Evolutionary conservation across 2,113 vertebrate species (phyloP).

Genomic region (Vireo altiloquus): DNA sequence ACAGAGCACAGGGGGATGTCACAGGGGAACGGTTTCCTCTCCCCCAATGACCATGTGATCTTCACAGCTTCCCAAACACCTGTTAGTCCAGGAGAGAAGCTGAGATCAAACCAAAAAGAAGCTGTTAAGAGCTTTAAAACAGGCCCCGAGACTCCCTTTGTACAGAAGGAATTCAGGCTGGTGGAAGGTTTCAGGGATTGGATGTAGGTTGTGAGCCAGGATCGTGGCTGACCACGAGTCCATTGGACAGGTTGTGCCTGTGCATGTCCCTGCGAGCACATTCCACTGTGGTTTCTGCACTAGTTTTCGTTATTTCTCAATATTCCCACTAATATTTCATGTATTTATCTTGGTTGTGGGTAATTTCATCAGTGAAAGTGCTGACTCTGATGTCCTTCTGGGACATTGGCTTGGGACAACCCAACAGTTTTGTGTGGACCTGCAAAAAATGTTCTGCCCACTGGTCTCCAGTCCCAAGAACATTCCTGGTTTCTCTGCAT

Average conservation of each 20-base stretch:
- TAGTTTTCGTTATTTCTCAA: slow-evolving; percentile 4
- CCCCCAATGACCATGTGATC: accelerated
- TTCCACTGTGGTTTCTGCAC: not conserved
- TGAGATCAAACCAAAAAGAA: not conserved
- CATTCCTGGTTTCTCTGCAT: not conserved
- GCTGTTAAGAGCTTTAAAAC: not conserved
- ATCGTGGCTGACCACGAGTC: not conserved
- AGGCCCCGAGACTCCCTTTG: not conserved
- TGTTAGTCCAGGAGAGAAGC: not conserved
- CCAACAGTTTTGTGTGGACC: not conserved
- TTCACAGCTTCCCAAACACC: not conserved
- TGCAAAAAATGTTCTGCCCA: not conserved
- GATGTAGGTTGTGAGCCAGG: not conserved
- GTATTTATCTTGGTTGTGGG: not conserved
- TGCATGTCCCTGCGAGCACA: not conserved
- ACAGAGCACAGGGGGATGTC: not conserved
- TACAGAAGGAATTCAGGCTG: not conserved
- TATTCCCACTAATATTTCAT: slow-evolving; percentile 17
- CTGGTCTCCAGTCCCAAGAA: not conserved
- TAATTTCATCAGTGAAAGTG: not conserved
- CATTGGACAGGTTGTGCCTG: not conserved
- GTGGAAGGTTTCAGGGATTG: not conserved
- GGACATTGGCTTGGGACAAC: not conserved
- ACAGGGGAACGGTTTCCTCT: not conserved
- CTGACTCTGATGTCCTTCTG: not conserved